phyloP scores from a whole-genome alignment of 2,797 vertebrate species.

The Pygocentrus nattereri region DNA sequence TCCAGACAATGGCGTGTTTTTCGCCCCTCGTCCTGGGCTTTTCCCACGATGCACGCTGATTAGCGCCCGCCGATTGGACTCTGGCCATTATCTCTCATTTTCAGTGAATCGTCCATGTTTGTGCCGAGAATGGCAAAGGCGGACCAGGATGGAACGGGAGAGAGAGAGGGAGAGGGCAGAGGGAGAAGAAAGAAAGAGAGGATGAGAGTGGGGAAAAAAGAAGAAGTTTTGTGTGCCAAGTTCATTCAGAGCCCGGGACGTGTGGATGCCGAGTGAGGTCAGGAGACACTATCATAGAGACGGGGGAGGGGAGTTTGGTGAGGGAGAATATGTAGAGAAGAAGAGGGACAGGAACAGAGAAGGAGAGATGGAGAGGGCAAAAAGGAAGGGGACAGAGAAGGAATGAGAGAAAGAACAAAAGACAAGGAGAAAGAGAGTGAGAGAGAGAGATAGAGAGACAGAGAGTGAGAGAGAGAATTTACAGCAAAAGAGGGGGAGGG shows the following conservation, averaged over 20 bases:
- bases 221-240: constrained; percentile 46
- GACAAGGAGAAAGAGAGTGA: neutral
- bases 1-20: constrained; percentile 93
- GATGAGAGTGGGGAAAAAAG: constrained; percentile 51
- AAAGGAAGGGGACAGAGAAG: neutral
- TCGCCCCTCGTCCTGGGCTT: constrained; percentile 86
- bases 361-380: neutral
- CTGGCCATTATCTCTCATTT: constrained; percentile 91
- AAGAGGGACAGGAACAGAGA: neutral
- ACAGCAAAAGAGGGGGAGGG: neutral
- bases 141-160: constrained; percentile 44
- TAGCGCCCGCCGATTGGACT: constrained; percentile 87
- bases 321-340: too few relatives aligned
- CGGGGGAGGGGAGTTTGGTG: neutral
- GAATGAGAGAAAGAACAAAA: neutral
- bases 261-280: constrained; percentile 46
- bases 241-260: constrained; percentile 42
- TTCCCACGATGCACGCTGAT: constrained; percentile 99
- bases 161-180: constrained; percentile 25
- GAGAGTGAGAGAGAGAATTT: constrained; percentile 1
- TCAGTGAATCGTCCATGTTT: constrained; percentile 75
- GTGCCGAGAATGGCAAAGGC: constrained; percentile 66
- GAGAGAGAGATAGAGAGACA: neutral
- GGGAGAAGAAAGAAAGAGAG: constrained; percentile 53
- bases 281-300: constrained; percentile 41